Percentiles rank a stretch among this genome's conserved stretches.
phyloP scores from a whole-genome alignment of 1,140 invertebrate genomes.

The Penaeus indicus region DNA sequence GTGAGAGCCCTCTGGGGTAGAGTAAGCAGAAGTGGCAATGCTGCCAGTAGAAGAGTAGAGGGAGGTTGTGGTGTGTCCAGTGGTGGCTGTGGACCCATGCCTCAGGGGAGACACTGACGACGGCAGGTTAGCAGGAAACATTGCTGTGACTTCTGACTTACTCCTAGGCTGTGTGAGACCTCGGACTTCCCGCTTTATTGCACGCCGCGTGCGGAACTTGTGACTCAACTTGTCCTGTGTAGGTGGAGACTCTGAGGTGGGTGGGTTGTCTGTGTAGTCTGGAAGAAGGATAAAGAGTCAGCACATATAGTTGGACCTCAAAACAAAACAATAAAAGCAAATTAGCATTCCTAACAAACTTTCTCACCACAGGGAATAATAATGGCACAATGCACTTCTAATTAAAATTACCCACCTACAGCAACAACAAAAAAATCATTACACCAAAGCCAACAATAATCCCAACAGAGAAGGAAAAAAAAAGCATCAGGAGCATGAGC shows the following conservation, averaged over 20 bases:
- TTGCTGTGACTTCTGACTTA: slow-evolving; percentile 57
- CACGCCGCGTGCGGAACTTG: slow-evolving; percentile 63
- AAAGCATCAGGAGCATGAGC: no score
- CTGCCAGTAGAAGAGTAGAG: not conserved
- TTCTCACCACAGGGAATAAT: no score
- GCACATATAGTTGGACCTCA: not conserved
- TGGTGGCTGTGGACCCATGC: slow-evolving; percentile 24
- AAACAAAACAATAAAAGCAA: not conserved
- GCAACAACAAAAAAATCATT: no score
- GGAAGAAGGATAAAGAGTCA: slow-evolving; percentile 3
- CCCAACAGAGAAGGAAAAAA: no score
- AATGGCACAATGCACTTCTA: no score
- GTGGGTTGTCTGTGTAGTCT: slow-evolving; percentile 65
- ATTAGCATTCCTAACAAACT: not conserved
- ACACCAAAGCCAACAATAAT: no score
- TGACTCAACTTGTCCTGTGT: slow-evolving; percentile 65
- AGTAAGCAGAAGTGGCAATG: slow-evolving; percentile 24
- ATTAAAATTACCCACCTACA: no score
- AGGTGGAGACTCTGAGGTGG: slow-evolving; percentile 65
- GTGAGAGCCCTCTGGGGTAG: slow-evolving; percentile 16
- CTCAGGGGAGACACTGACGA: slow-evolving; percentile 44
- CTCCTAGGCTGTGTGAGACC: slow-evolving; percentile 65
- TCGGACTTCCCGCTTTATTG: slow-evolving; percentile 63
- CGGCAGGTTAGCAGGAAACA: slow-evolving; percentile 43
- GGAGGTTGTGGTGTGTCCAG: slow-evolving; percentile 13